phyloP scores from a whole-genome alignment of 2,797 vertebrate genomes.

The Chiloscyllium punctatum region DNA sequence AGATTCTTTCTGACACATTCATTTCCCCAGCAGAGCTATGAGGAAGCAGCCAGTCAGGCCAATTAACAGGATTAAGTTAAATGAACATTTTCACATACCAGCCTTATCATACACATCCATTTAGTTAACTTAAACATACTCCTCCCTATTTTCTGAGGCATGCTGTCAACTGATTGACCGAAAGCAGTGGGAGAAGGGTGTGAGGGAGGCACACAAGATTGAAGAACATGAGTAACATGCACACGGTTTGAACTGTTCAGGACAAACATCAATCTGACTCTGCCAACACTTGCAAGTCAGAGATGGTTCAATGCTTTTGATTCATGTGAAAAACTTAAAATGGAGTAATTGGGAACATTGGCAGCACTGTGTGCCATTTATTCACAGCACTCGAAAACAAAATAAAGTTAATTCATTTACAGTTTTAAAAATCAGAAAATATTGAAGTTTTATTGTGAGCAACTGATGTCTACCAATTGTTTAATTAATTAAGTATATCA shows the following conservation, averaged over 20 bases:
- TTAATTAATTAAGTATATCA: neutral
- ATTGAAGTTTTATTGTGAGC: neutral
- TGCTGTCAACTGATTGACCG: neutral
- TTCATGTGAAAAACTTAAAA: neutral
- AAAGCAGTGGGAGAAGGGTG: neutral
- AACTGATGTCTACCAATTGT: neutral
- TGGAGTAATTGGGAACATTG: neutral
- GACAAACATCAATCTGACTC: neutral
- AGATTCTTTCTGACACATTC: neutral
- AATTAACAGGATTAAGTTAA: neutral
- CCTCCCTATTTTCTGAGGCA: neutral
- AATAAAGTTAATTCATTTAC: neutral
- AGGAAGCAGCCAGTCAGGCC: neutral
- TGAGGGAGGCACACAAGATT: neutral
- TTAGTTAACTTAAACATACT: conserved; percentile 13
- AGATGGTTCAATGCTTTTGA: neutral
- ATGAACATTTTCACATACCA: neutral
- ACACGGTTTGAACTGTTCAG: neutral
- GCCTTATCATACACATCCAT: neutral
- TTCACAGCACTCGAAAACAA: neutral
- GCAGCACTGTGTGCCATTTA: neutral
- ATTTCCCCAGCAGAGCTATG: neutral
- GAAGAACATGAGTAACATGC: neutral
- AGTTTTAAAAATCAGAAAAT: neutral
- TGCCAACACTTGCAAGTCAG: neutral